A percentile compares a stretch with the other conserved stretches of the same genome.
These are phyloP conservation scores for Bos indicus DNA, from an alignment of 2,113 vertebrate species.

Conservation along the genomic window DNA sequence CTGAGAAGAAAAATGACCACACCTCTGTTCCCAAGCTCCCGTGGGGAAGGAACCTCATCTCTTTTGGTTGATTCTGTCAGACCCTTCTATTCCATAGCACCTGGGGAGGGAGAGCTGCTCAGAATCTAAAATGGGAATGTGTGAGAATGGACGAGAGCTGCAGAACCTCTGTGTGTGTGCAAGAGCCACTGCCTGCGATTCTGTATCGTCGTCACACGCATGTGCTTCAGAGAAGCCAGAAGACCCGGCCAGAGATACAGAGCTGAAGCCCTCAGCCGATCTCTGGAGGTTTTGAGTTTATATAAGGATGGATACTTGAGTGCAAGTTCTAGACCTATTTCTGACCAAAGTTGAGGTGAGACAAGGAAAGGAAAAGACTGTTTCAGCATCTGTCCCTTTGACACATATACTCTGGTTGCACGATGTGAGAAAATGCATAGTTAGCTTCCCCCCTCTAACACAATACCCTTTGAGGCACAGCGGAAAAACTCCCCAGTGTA, in stretches of 20 bases:
- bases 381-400: background rate
- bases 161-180: background rate
- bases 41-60: background rate
- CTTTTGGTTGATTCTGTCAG: background rate
- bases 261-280: background rate
- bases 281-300: background rate
- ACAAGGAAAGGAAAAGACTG: background rate
- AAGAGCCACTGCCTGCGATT: background rate
- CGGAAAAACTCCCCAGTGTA: background rate
- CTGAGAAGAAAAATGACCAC: background rate
- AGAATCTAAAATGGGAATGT: background rate
- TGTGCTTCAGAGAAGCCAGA: background rate
- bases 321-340: conserved; percentile 35
- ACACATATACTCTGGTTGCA: background rate
- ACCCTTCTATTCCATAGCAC: background rate
- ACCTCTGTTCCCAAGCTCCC: background rate
- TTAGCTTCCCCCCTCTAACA: background rate
- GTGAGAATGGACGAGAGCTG: conserved; percentile 11
- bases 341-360: background rate
- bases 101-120: background rate
- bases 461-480: background rate
- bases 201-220: background rate
- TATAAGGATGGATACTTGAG: background rate
- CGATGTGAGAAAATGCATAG: background rate
- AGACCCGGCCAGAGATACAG: background rate